Evolutionary conservation across 2,797 vertebrate species (phyloP).

Genomic region (Mycteria americana): DNA sequence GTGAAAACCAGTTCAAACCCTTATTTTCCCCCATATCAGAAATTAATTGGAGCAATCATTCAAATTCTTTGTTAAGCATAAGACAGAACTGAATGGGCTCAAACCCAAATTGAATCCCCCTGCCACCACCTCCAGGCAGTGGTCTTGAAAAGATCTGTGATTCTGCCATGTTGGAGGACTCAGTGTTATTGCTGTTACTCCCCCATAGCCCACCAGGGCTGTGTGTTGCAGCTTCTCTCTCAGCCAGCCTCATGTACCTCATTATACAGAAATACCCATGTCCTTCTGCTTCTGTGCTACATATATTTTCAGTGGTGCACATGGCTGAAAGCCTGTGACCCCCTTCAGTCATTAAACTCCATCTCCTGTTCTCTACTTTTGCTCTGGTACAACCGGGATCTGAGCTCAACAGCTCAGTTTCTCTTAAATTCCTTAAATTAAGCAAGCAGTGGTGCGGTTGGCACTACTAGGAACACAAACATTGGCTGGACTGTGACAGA

Average conservation of each 20-base stretch:
- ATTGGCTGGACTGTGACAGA: background rate
- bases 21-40: background rate
- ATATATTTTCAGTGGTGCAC: background rate
- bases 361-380: background rate
- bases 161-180: background rate
- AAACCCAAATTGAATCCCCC: background rate
- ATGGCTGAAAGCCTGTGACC: background rate
- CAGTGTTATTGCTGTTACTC: background rate
- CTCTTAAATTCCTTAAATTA: background rate
- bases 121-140: background rate
- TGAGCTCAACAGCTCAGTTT: background rate
- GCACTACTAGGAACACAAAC: background rate
- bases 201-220: background rate
- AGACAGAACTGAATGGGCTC: background rate
- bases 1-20: background rate
- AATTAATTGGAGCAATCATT: background rate
- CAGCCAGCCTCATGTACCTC: background rate
- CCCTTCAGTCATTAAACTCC: background rate
- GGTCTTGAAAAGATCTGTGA: background rate
- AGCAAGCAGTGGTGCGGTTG: background rate
- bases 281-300: background rate
- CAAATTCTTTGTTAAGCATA: background rate
- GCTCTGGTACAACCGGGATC: background rate
- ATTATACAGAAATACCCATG: background rate
- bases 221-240: background rate